These are phyloP conservation scores for Tryphoninae sp. DNA, from an alignment of 2,888 invertebrate species.

Conservation along the genomic window DNA sequence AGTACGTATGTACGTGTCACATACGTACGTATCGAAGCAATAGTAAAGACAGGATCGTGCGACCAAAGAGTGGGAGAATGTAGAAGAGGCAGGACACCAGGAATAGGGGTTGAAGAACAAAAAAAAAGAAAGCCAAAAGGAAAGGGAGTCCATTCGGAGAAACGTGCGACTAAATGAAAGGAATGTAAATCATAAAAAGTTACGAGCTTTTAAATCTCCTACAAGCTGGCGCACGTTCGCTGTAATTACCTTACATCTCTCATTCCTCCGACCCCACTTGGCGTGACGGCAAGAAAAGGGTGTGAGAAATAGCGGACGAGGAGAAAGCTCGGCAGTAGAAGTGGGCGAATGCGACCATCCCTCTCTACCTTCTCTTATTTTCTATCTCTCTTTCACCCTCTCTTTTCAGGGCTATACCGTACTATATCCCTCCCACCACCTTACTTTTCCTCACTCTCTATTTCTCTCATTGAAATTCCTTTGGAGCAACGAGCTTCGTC, in stretches of 20 bases:
- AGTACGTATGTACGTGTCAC: constrained; percentile 1
- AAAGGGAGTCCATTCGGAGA: constrained; percentile 74
- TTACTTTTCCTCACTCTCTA: constrained; percentile 66
- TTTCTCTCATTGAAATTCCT: constrained; percentile 76
- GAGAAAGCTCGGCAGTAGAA: constrained; percentile 33
- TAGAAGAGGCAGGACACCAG: constrained; percentile 21
- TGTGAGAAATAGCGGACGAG: constrained; percentile 58
- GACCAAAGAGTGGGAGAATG: not conserved
- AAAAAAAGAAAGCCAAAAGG: constrained; percentile 39
- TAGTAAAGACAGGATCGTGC: constrained; percentile 32
- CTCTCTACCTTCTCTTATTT: constrained; percentile 28
- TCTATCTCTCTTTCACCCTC: constrained; percentile 9
- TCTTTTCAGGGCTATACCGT: constrained; percentile 27
- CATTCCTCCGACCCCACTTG: constrained; percentile 74
- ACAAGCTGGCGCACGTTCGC: constrained; percentile 81
- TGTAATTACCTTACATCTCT: constrained; percentile 81
- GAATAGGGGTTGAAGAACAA: constrained; percentile 19
- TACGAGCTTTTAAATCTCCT: constrained; percentile 82
- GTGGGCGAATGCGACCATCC: constrained; percentile 59
- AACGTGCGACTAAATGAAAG: constrained; percentile 81
- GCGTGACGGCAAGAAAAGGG: constrained; percentile 67
- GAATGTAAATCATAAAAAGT: constrained; percentile 82
- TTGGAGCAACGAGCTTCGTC: constrained; percentile 65
- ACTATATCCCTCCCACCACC: constrained; percentile 30
- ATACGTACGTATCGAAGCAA: constrained; percentile 27